phyloP scores from a whole-genome alignment of 2,888 invertebrate species.

The Phengaris alcon region DNA sequence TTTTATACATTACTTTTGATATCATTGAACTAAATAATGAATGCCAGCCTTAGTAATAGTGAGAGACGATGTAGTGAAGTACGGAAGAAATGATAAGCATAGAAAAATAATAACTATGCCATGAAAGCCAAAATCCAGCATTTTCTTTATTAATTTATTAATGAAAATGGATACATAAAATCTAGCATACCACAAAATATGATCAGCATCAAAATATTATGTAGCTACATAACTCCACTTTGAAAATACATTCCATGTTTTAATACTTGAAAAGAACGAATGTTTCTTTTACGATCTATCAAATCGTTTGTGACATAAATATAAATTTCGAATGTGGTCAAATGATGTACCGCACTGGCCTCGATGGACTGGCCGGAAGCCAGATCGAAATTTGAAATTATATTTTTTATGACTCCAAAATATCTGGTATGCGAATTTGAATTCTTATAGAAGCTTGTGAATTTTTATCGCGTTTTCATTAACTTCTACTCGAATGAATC shows the following conservation, averaged over 20 bases:
- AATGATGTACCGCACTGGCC: conserved; percentile 64
- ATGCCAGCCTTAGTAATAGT: no score
- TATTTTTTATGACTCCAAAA: conserved; percentile 17
- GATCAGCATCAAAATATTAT: background rate
- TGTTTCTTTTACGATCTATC: conserved; percentile 23
- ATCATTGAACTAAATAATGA: no score
- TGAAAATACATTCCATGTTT: conserved; percentile 1
- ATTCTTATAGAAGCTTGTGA: conserved; percentile 8
- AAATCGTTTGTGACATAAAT: conserved; percentile 44
- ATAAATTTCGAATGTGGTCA: conserved; percentile 64
- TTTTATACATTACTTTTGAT: no score
- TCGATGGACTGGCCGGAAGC: conserved; percentile 63
- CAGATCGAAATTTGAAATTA: conserved; percentile 45
- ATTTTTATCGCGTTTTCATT: conserved; percentile 20
- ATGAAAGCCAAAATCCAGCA: no score
- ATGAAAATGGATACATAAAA: no score
- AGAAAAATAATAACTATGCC: no score
- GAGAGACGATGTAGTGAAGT: no score
- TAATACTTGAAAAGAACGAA: background rate
- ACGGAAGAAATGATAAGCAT: no score
- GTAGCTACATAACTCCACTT: background rate
- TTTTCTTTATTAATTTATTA: no score
- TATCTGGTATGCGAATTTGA: background rate
- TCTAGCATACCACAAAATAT: background rate
- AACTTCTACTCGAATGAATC: background rate